Conservation (phyloP, 1,140 invertebrate species). For the Argopecten irradians region DNA sequence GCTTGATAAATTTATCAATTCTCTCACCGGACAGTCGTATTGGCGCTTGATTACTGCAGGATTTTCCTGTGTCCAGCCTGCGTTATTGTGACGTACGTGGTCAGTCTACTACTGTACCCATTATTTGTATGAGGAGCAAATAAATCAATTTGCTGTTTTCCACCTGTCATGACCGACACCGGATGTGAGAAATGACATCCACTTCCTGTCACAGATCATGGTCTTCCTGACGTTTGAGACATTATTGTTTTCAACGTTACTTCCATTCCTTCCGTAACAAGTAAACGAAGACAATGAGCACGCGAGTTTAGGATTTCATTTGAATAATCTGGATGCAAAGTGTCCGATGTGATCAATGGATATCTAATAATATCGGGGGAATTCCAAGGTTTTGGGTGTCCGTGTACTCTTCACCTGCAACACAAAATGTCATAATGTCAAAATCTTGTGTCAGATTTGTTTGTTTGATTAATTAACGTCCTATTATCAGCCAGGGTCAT, state of each 20-base stretch:
- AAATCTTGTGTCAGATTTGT: too few species aligned
- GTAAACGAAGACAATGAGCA: neutral
- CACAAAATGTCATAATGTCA: too few species aligned
- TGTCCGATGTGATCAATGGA: neutral
- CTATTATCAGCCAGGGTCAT: too few species aligned
- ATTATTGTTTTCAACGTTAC: neutral
- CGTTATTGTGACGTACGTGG: neutral
- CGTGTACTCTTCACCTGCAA: too few species aligned
- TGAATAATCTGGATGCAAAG: neutral
- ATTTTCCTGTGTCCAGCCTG: neutral
- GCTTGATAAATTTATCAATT: neutral
- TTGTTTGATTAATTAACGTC: too few species aligned
- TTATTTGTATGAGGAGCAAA: neutral
- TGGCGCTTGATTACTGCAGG: neutral
- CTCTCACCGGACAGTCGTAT: neutral
- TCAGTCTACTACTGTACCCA: neutral
- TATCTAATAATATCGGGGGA: too few species aligned
- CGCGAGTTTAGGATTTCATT: neutral
- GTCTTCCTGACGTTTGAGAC: conserved; percentile 20
- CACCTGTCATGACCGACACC: neutral
- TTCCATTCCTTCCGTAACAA: neutral
- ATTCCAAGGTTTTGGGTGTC: too few species aligned
- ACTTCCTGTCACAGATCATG: neutral
- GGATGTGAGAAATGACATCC: conserved; percentile 15
- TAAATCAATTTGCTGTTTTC: neutral